Base-by-base conservation (phyloP, 1,140 invertebrate species). In the Megathymus violae region DNA sequence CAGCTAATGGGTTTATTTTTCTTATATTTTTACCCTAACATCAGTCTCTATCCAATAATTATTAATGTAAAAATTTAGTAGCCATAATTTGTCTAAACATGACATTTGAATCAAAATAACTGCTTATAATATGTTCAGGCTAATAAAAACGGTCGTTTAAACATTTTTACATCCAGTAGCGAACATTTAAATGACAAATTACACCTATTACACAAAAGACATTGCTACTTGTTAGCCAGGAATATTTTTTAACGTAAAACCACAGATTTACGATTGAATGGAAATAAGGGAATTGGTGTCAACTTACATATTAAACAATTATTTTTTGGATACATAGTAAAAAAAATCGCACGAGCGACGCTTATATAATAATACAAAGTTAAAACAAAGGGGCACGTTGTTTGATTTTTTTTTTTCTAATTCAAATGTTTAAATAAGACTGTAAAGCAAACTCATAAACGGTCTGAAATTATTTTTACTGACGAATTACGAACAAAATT, bases 71-170 rank as follows among this genome's bases (percentile, higher is more conserved):
- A 22, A 22, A 22, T 22, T 22, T 22, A 22, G 19, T 22, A 5
- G 2, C 19, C 19, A 36, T 51, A 36, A 51, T n/a, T 51, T 51
- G 17, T 38, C 48, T 51, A 51, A 36, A 51, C 48, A 51, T 17
- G 40, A 58, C 52, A 58, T 27, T 58, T 58, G 43, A 58, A 34
- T 58, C 52, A 58, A 44, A 58, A 44, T 34, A 43, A 56, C 13
- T 17, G 41, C 15, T 38, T 51, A 40, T 58, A 43, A 58, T 58
- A 44, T 58, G 52, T 44, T 43, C 14, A 17, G 52, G 22, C 41
- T 59, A 59, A 59, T 59, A 59, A 59, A 59, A 59, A n/a, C 15
- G 54, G 41, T 43, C 54, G 44, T 58, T 58, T 58, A 46, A 58
- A 58, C 54, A 56, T 58, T 58, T 58, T 58, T 58, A 46, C 41